Conservation (phyloP, 1,140 invertebrate species). For the Dreissena rostriformis region DNA sequence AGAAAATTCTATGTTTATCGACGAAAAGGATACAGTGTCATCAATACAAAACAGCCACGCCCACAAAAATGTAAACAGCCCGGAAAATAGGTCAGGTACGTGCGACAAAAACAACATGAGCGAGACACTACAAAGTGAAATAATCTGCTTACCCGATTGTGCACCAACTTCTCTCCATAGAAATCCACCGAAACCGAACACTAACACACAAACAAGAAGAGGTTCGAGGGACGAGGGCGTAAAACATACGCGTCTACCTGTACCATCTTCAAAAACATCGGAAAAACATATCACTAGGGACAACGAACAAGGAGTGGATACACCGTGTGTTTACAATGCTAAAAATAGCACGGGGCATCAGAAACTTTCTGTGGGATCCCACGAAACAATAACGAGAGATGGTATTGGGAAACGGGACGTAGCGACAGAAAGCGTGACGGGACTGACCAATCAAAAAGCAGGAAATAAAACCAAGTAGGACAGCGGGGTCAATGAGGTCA, state of each 20-base stretch:
- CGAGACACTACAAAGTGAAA: not conserved
- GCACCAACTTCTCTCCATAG: not conserved
- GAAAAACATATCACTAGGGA: not conserved
- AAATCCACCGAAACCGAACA: not conserved
- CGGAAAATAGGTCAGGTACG: not conserved
- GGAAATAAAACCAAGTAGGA: not conserved
- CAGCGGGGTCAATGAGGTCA: slow-evolving; percentile 22
- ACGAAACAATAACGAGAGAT: not conserved
- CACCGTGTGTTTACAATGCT: not conserved
- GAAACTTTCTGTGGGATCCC: not conserved
- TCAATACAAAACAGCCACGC: not conserved
- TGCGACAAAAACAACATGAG: not conserved
- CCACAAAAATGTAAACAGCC: not conserved
- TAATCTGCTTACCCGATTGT: not conserved
- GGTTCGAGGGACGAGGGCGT: not conserved
- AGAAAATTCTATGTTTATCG: not conserved
- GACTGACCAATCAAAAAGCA: not conserved
- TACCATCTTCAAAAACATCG: not conserved
- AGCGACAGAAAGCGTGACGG: not conserved
- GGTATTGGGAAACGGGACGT: not conserved
- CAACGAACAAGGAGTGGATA: not conserved
- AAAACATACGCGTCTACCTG: not conserved
- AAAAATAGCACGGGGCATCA: not conserved
- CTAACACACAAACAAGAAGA: not conserved
- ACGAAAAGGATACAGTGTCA: not conserved